A percentile compares a stretch with the other conserved stretches of the same genome.
phyloP scores from a whole-genome alignment of 2,888 invertebrate species.

The Trachelus iudaicus region DNA sequence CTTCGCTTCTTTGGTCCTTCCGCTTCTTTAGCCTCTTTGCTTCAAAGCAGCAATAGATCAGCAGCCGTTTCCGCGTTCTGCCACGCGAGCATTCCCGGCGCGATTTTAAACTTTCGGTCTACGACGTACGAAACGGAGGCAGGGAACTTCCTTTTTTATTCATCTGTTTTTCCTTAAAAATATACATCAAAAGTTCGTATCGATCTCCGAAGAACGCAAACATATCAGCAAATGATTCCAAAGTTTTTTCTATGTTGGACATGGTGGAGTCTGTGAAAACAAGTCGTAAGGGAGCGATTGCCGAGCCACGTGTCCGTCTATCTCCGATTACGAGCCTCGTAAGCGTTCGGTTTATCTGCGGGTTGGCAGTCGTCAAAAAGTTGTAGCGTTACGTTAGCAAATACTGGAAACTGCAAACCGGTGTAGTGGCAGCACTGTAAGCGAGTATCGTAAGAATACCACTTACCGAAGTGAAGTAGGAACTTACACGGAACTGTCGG shows the following conservation, averaged over 20 bases:
- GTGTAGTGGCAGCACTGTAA: conserved; percentile 10
- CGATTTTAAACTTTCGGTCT: neutral
- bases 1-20: conserved; percentile 19
- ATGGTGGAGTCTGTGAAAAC: conserved; percentile 36
- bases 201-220: neutral
- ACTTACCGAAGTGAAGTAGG: neutral
- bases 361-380: conserved; percentile 40
- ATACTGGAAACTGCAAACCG: neutral
- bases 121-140: neutral
- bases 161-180: neutral
- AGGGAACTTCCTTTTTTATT: neutral
- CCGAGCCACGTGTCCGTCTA: conserved; percentile 24
- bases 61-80: conserved; percentile 33
- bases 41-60: conserved; percentile 43
- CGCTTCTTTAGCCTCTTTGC: conserved; percentile 32
- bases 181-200: neutral
- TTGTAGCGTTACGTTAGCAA: conserved; percentile 20
- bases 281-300: conserved; percentile 31
- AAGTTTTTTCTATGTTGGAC: neutral
- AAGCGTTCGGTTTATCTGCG: conserved; percentile 25
- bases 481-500: neutral
- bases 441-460: neutral
- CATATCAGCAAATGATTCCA: neutral
- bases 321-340: conserved; percentile 31
- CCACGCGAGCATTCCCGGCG: neutral